phyloP scores from a whole-genome alignment of 2,888 invertebrate genomes.

The Eupeodes luniger region DNA sequence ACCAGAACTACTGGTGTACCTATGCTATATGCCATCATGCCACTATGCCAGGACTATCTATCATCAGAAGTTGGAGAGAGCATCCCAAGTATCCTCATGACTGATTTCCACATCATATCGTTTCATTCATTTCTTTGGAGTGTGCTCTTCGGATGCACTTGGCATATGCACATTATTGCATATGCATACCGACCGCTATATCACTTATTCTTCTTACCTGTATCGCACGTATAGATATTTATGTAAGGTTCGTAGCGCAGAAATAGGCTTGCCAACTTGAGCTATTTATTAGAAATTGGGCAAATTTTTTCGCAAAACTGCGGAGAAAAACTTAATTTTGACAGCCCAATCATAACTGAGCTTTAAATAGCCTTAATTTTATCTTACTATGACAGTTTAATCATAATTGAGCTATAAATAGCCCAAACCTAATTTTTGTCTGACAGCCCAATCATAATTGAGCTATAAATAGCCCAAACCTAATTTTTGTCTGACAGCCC shows the following conservation, averaged over 20 bases:
- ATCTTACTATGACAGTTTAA: too few relatives aligned
- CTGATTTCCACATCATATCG: constrained; percentile 61
- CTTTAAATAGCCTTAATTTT: too few relatives aligned
- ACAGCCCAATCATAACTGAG: too few relatives aligned
- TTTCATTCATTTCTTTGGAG: constrained; percentile 67
- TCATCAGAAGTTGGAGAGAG: constrained; percentile 55
- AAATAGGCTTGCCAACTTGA: too few relatives aligned
- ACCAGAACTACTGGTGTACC: constrained; percentile 17
- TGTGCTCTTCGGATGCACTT: constrained; percentile 57
- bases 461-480: too few relatives aligned
- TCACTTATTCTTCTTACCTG: constrained; percentile 37
- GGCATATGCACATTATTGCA: constrained; percentile 45
- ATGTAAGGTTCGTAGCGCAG: not conserved
- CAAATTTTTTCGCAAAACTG: too few relatives aligned
- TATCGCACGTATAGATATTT: constrained; percentile 2
- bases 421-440: too few relatives aligned
- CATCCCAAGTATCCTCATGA: constrained; percentile 63
- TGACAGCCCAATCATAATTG: too few relatives aligned
- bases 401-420: too few relatives aligned
- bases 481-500: too few relatives aligned
- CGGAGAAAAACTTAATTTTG: too few relatives aligned
- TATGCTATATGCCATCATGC: not conserved
- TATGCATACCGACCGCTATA: constrained; percentile 34
- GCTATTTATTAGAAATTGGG: too few relatives aligned
- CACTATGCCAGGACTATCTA: constrained; percentile 27